phyloP scores from a whole-genome alignment of 2,797 vertebrate species.

The Centroberyx gerrardi region DNA sequence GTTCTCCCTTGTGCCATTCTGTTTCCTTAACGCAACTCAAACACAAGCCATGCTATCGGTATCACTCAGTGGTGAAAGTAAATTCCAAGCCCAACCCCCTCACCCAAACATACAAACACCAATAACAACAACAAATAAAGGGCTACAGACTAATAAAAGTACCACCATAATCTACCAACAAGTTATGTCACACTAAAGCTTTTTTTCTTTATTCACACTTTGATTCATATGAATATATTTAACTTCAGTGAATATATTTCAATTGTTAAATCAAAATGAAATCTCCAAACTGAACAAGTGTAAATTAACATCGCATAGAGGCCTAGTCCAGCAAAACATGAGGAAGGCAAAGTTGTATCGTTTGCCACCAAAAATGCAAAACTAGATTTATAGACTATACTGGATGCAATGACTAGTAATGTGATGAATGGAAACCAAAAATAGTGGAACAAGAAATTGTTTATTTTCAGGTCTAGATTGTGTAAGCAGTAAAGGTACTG shows the following conservation, averaged over 20 bases:
- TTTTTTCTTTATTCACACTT: neutral
- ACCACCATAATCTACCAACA: neutral
- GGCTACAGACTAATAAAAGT: constrained; percentile 7
- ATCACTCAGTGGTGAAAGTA: constrained; percentile 60
- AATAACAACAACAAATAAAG: constrained; percentile 5
- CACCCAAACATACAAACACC: neutral
- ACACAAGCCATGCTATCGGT: constrained; percentile 77
- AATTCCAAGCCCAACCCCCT: constrained; percentile 17
- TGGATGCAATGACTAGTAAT: no score
- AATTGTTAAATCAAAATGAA: neutral
- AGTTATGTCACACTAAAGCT: neutral
- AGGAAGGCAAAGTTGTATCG: no score
- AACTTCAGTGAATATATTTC: no score
- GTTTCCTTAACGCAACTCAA: constrained; percentile 52
- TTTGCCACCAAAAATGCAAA: no score
- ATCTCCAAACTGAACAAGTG: no score
- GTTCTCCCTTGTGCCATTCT: constrained; percentile 61
- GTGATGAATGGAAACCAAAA: no score
- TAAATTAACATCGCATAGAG: no score
- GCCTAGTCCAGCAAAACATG: no score
- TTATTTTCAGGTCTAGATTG: no score
- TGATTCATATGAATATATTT: neutral
- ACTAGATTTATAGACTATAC: no score
- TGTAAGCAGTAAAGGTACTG: no score
- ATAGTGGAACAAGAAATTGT: no score